phyloP scores from a whole-genome alignment of 1,140 invertebrate genomes.

The Leucophenga varia region DNA sequence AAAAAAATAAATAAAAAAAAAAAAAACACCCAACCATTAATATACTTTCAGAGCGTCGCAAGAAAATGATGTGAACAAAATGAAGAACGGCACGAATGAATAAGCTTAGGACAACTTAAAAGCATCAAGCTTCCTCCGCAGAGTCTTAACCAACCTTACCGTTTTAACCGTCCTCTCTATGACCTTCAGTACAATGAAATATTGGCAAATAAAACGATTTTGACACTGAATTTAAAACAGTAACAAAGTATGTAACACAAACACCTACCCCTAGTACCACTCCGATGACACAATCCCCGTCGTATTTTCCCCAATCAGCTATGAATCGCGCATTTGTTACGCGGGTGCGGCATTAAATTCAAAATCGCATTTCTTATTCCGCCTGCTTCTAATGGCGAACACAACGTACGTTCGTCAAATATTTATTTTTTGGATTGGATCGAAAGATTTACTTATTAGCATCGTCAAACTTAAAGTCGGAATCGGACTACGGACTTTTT shows the following conservation, averaged over 20 bases:
- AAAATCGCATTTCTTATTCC: slow-evolving; percentile 50
- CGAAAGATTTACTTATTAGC: slow-evolving; percentile 54
- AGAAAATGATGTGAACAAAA: too few relatives aligned
- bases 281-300: slow-evolving; percentile 7
- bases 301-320: slow-evolving; percentile 17
- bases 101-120: too few relatives aligned
- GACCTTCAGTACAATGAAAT: slow-evolving; percentile 52
- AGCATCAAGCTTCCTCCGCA: too few relatives aligned
- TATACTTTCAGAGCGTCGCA: too few relatives aligned
- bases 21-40: too few relatives aligned
- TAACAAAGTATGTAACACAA: slow-evolving; percentile 25
- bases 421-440: slow-evolving; percentile 53
- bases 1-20: too few relatives aligned
- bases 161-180: too few relatives aligned
- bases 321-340: too few relatives aligned
- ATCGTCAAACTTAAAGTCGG: slow-evolving; percentile 12
- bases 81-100: too few relatives aligned
- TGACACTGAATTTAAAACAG: slow-evolving; percentile 56
- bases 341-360: slow-evolving; percentile 37
- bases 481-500: too few relatives aligned
- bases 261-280: not conserved
- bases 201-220: slow-evolving; percentile 56
- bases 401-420: slow-evolving; percentile 48
- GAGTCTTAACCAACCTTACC: too few relatives aligned
- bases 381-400: not conserved